These are phyloP conservation scores for Dasypolia templi DNA, from an alignment of 2,888 invertebrate genomes.

Conservation along the genomic window DNA sequence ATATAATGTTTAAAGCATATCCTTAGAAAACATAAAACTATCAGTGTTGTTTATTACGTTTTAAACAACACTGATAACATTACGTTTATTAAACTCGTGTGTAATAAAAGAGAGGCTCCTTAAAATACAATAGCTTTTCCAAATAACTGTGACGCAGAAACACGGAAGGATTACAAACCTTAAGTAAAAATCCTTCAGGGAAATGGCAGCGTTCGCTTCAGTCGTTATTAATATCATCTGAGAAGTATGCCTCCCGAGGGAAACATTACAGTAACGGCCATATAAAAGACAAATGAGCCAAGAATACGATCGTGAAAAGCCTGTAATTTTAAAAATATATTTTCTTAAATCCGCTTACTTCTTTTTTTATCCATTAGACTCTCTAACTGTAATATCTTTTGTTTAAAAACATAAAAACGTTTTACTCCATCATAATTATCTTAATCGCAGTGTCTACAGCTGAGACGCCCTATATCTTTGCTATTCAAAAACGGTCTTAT, in stretches of 20 bases:
- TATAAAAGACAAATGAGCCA: conserved; percentile 82
- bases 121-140: conserved; percentile 13
- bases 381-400: conserved; percentile 68
- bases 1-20: neutral
- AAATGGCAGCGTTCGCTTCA: conserved; percentile 76
- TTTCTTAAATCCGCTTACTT: conserved; percentile 66
- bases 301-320: conserved; percentile 75
- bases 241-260: conserved; percentile 77
- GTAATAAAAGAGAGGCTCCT: neutral
- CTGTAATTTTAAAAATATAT: conserved; percentile 76
- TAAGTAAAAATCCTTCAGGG: conserved; percentile 66
- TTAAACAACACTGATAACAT: no score
- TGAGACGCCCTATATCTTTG: conserved; percentile 69
- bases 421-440: conserved; percentile 71
- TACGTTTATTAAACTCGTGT: neutral
- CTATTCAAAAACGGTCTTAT: conserved; percentile 74
- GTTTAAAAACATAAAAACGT: conserved; percentile 71
- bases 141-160: conserved; percentile 35
- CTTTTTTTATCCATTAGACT: conserved; percentile 66
- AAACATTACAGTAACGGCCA: conserved; percentile 79
- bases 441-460: conserved; percentile 69
- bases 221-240: conserved; percentile 79
- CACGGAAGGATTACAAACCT: conserved; percentile 58
- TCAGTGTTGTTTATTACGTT: neutral
- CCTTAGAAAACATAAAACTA: neutral